Evolutionary conservation across 2,113 vertebrate species (phyloP).

Genomic region (Machaerirhynchus nigripectus): DNA sequence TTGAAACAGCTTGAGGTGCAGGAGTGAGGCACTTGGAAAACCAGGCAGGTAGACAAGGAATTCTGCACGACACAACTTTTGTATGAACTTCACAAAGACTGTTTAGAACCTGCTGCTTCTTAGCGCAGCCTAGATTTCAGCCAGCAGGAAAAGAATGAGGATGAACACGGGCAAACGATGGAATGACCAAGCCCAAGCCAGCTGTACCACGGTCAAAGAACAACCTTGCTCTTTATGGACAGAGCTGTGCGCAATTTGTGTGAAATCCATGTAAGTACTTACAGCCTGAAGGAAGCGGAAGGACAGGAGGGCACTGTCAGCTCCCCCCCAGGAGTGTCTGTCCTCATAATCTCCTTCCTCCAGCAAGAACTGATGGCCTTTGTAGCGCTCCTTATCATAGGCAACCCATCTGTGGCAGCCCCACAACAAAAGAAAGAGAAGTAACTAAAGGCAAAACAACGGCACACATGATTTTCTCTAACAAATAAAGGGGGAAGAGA

Average conservation of each 20-base stretch:
- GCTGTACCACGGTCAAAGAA: neutral
- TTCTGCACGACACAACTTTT: neutral
- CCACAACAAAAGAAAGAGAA: neutral
- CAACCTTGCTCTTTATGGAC: neutral
- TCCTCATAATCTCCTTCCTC: constrained; percentile 84
- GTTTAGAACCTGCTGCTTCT: neutral
- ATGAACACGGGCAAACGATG: neutral
- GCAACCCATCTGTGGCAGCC: constrained; percentile 81
- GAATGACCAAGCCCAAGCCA: neutral
- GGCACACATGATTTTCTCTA: neutral
- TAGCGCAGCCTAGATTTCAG: neutral
- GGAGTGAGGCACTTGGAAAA: neutral
- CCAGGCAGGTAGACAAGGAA: neutral
- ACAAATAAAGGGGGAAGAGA: neutral
- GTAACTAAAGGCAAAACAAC: neutral
- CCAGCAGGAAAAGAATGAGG: neutral
- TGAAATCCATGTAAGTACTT: constrained; percentile 52
- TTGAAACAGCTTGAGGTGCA: neutral
- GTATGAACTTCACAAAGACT: neutral
- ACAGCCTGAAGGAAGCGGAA: constrained; percentile 84
- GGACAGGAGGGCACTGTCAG: constrained; percentile 69
- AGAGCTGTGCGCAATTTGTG: neutral
- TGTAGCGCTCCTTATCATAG: constrained; percentile 80
- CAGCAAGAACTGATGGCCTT: constrained; percentile 81
- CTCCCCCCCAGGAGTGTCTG: constrained; percentile 62